Percentiles rank a stretch among this genome's conserved stretches.
phyloP scores from a whole-genome alignment of 1,140 invertebrate genomes.

The honey bee (Apis mellifera) region DNA sequence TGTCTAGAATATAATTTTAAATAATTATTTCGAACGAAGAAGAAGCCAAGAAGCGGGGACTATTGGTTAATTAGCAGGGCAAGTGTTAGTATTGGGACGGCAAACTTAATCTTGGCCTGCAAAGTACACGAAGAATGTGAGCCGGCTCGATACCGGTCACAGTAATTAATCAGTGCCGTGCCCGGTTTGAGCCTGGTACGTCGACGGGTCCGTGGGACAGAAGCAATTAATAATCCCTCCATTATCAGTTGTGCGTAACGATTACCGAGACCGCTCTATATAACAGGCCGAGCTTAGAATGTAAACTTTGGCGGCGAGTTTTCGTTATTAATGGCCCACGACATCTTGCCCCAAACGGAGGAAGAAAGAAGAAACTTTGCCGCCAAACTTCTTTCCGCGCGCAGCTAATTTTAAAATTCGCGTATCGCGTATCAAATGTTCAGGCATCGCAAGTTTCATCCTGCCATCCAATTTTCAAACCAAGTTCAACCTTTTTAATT shows the following conservation, averaged over 20 bases:
- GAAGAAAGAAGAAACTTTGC: neutral
- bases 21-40: neutral
- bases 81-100: conserved; percentile 43
- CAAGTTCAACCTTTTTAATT: neutral
- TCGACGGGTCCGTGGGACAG: conserved; percentile 53
- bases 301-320: conserved; percentile 39
- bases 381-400: conserved; percentile 19
- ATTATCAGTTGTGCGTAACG: conserved; percentile 67
- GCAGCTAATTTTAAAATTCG: conserved; percentile 10
- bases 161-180: conserved; percentile 68
- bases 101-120: conserved; percentile 61
- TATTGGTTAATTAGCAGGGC: conserved; percentile 53
- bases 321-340: conserved; percentile 46
- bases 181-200: conserved; percentile 57
- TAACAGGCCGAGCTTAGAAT: conserved; percentile 41
- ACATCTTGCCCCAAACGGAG: neutral
- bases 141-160: conserved; percentile 51
- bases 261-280: conserved; percentile 48
- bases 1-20: too few species aligned
- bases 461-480: neutral
- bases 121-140: conserved; percentile 61
- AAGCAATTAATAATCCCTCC: conserved; percentile 67
- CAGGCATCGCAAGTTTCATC: neutral
- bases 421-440: neutral
- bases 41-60: neutral